Percentiles rank a stretch among this genome's conserved stretches.
These are phyloP conservation scores for Choristoneura fumiferana DNA, from an alignment of 1,140 invertebrate genomes.

Conservation along the genomic window DNA sequence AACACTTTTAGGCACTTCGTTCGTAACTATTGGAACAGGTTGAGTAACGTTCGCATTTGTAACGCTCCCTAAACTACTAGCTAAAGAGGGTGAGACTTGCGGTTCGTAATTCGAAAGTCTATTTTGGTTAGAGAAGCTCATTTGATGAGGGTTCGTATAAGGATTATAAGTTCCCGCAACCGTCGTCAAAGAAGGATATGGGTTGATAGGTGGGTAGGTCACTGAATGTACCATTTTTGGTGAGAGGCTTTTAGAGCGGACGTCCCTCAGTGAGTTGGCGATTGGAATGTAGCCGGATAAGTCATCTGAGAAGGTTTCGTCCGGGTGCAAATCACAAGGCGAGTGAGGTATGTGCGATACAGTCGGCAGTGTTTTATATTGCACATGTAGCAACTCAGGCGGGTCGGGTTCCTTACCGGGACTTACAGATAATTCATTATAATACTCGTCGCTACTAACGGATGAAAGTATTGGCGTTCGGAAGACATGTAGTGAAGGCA, in stretches of 20 bases:
- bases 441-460: constrained; percentile 44
- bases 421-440: constrained; percentile 54
- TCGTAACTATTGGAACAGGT: constrained; percentile 40
- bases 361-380: constrained; percentile 64
- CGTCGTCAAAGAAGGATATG: constrained; percentile 66
- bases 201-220: constrained; percentile 64
- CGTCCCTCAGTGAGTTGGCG: constrained; percentile 52
- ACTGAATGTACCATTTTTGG: constrained; percentile 64
- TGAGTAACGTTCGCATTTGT: constrained; percentile 64
- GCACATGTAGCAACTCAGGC: constrained; percentile 69
- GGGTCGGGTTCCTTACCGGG: constrained; percentile 53
- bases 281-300: constrained; percentile 26
- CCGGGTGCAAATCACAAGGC: constrained; percentile 65
- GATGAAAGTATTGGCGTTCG: constrained; percentile 45
- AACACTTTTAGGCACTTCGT: constrained; percentile 53
- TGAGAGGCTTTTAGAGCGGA: constrained; percentile 50
- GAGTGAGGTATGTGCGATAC: constrained; percentile 71
- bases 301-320: constrained; percentile 49
- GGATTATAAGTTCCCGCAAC: constrained; percentile 71
- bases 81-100: constrained; percentile 41
- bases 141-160: constrained; percentile 57
- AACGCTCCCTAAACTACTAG: constrained; percentile 49
- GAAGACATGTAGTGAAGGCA: constrained; percentile 58
- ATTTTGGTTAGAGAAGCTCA: constrained; percentile 45
- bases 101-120: constrained; percentile 39